phyloP scores from a whole-genome alignment of 2,888 invertebrate species.

The Ceramica pisi region DNA sequence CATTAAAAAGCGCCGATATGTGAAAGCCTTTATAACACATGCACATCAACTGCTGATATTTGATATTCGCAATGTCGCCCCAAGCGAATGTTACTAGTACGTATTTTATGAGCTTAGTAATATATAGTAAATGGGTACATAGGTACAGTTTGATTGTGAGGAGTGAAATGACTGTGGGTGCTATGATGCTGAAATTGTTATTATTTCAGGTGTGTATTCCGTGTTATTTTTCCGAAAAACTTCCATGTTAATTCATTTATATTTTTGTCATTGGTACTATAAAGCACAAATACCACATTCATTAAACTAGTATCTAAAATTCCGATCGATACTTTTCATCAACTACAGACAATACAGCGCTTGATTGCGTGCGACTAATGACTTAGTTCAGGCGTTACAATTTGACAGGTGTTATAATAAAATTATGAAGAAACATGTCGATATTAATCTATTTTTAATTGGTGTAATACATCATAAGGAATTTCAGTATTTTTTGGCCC shows the following conservation, averaged over 20 bases:
- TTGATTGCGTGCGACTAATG: slow-evolving; percentile 40
- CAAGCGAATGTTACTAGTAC: slow-evolving; percentile 42
- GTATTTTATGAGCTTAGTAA: slow-evolving; percentile 61
- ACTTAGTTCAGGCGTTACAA: slow-evolving; percentile 41
- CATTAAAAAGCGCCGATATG: slow-evolving; percentile 47
- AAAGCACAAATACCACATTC: not conserved
- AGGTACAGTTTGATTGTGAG: slow-evolving; percentile 33
- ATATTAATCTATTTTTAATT: slow-evolving; percentile 58
- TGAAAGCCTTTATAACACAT: slow-evolving; percentile 36
- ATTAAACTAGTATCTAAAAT: not conserved
- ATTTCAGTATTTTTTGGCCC: slow-evolving; percentile 19
- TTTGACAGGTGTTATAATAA: slow-evolving; percentile 64
- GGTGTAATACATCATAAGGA: slow-evolving; percentile 49
- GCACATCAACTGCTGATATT: slow-evolving; percentile 41
- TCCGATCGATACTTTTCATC: not conserved
- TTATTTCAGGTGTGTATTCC: slow-evolving; percentile 6
- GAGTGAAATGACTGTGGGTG: slow-evolving; percentile 48
- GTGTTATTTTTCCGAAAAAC: not conserved
- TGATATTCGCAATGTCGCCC: slow-evolving; percentile 29
- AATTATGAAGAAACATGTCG: slow-evolving; percentile 40
- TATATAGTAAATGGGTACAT: slow-evolving; percentile 35
- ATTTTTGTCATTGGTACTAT: not conserved
- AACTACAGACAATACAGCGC: slow-evolving; percentile 4
- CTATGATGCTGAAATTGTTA: slow-evolving; percentile 33
- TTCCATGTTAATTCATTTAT: not conserved